Evolutionary conservation across 2,797 vertebrate genomes (phyloP), one percentile per base, ranked within the genome.

Genomic region (Micrastur ruficollis): DNA sequence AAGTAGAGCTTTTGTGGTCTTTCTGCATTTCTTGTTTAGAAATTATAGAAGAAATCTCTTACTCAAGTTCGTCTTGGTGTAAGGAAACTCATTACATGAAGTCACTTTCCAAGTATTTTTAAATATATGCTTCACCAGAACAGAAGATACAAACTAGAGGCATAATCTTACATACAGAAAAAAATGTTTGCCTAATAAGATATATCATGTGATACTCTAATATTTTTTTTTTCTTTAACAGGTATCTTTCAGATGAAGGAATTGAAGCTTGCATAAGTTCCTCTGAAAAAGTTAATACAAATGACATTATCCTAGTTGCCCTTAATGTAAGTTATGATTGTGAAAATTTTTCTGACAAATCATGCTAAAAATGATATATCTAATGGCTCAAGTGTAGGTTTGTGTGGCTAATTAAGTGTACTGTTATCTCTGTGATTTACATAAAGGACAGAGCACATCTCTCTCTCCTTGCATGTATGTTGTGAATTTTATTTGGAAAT

Each of bases 161-260:
- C 14, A 49, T 63, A 14, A 17, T 80, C 9, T 47, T 67, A 19
- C 8, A 36, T 40, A 15, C 4, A 68, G 40, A 58, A 79, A 55
- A 78, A 78, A 68, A 15, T 36, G 5, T 79, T 90, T 66, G 14
- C 62, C 25, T 86, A 10, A 14, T 56, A 55, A 55, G 16, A 36
- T 66, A 19, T 4, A 23, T 80, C 2, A 25, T 67, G 25, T 85
- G 59, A 76, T 79, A 65, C 32, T 58, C 50, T 88, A 40, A n/a
- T 42, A 5, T 21, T 90, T 75, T 50, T 92, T 92, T 95, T 97
- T 75, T 95, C 46, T 96, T 98, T 81, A 91, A 98, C 97, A 99
- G 99, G 99, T 99, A 98, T 98, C 99, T 99, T 97, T 99, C 98
- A 93, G 99, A 99, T 96, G 99, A 99, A 98, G 99, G 99, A 95